A percentile compares a stretch with the other conserved stretches of the same genome.
Evolutionary conservation across 1,140 invertebrate genomes (phyloP).

Genomic region (Linepithema humile): DNA sequence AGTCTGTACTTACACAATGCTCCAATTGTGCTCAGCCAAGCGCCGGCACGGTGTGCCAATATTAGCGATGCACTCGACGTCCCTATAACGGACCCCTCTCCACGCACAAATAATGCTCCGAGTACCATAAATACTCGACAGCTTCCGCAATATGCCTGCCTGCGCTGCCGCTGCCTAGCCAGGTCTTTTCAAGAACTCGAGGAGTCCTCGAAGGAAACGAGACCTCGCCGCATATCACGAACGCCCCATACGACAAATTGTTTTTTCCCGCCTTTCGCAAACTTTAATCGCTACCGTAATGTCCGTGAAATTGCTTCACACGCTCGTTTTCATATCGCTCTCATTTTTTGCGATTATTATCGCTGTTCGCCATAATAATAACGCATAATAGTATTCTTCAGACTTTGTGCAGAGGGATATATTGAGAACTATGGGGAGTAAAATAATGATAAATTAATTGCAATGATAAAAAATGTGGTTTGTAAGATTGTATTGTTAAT

Average conservation of each 20-base stretch:
- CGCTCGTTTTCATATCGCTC: neutral
- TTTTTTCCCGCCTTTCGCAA: constrained; percentile 1
- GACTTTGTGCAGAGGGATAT: neutral
- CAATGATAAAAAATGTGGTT: neutral
- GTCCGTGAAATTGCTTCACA: constrained; percentile 13
- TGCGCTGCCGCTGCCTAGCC: constrained; percentile 5
- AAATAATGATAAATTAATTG: neutral
- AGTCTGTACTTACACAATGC: constrained; percentile 80
- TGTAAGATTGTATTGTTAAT: neutral
- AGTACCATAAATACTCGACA: constrained; percentile 79
- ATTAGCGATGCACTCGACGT: constrained; percentile 80
- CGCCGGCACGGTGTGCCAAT: constrained; percentile 75
- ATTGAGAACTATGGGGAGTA: neutral
- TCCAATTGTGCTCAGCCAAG: constrained; percentile 79
- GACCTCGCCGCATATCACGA: neutral
- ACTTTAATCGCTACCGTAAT: constrained; percentile 8
- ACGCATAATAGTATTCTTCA: neutral
- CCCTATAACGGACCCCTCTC: constrained; percentile 74
- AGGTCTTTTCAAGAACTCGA: constrained; percentile 57
- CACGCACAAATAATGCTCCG: constrained; percentile 77
- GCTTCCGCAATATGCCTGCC: constrained; percentile 76
- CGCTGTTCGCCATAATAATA: neutral
- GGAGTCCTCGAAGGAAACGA: constrained; percentile 38
- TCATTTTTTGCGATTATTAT: neutral
- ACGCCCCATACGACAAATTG: constrained; percentile 27